phyloP scores from a whole-genome alignment of 2,888 invertebrate species.

The Alcis repandata region DNA sequence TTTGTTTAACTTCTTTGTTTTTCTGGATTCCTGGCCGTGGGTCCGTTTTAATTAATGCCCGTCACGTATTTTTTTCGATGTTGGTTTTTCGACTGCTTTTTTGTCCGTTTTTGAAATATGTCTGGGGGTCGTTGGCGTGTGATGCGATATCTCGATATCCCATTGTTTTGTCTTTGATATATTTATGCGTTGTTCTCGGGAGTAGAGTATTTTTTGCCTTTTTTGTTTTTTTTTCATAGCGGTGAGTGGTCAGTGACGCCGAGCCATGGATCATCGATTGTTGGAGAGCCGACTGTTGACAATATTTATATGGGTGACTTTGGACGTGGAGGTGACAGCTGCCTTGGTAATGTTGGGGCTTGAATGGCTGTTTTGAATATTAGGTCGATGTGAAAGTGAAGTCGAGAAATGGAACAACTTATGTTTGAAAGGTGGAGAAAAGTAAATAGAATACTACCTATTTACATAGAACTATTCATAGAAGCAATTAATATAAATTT shows the following conservation, averaged over 20 bases:
- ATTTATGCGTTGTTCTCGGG: conserved; percentile 82
- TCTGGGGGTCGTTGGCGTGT: conserved; percentile 76
- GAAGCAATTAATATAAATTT: too few relatives aligned
- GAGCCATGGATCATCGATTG: conserved; percentile 72
- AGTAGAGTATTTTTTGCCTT: conserved; percentile 62
- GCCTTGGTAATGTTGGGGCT: conserved; percentile 12
- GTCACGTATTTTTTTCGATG: conserved; percentile 85
- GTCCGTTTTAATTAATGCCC: conserved; percentile 87
- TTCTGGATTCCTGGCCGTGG: conserved; percentile 84
- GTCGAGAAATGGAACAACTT: background rate
- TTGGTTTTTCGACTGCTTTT: conserved; percentile 73
- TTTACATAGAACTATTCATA: too few relatives aligned
- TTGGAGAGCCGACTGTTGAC: conserved; percentile 63
- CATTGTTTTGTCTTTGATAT: conserved; percentile 86
- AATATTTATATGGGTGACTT: conserved; percentile 73
- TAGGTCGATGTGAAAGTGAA: background rate
- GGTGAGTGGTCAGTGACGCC: conserved; percentile 73
- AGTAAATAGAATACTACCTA: background rate
- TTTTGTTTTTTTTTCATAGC: conserved; percentile 56
- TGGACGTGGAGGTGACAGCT: conserved; percentile 60
- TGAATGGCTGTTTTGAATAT: conserved; percentile 30
- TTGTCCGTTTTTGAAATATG: conserved; percentile 83
- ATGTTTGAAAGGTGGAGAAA: background rate
- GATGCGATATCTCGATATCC: conserved; percentile 83
- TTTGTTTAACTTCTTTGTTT: conserved; percentile 85